Evolutionary conservation across 2,113 vertebrate species (phyloP), one percentile per base, ranked within the genome.

Genomic region (Lampris incognitus): DNA sequence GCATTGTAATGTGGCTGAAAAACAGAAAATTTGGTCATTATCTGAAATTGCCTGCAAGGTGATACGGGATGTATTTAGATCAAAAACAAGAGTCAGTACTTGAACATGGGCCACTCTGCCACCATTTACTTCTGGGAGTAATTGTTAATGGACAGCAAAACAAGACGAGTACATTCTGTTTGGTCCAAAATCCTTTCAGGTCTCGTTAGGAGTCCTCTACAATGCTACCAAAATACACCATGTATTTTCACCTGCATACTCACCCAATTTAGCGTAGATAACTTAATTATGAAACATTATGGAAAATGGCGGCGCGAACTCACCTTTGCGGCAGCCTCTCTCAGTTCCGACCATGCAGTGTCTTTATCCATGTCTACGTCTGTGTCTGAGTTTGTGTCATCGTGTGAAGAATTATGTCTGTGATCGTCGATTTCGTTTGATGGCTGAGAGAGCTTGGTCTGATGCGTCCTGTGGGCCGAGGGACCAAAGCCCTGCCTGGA

Each of bases 171-270:
- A 71, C 76, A 60, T 39, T n/a, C 50, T 3, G 69, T 76, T 74
- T 84, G 52, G 55, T 66, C 59, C 57, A 36, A 63, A 85, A 77
- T 66, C 3, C 74, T 80, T 85, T 76, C 39, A 74, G 58, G 63
- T 46, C 66, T 59, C 42, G n/a, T 58, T 39, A 58, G 85, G 36
- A 24, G 41, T 64, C 39, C 61, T 77, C 60, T 68, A 60, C 76
- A 69, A 42, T 40, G 60, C 52, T 79, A 79, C 83, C 39, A 76
- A 82, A 79, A 77, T 67, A 62, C 40, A 72, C 57, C 51, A 54
- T 66, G 41, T 68, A 75, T 81, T 46, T 46, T 13, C 61, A 77
- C 57, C 38, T 6, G 59, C 46, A 62, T 24, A 69, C 44, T 72
- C 40, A 13, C 65, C 69, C 60, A 52, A 74, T 24, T 24, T 24